Percentiles rank a stretch among this genome's conserved stretches.
Evolutionary conservation across 2,113 vertebrate genomes (phyloP).

Genomic region (Engraulis encrasicolus): DNA sequence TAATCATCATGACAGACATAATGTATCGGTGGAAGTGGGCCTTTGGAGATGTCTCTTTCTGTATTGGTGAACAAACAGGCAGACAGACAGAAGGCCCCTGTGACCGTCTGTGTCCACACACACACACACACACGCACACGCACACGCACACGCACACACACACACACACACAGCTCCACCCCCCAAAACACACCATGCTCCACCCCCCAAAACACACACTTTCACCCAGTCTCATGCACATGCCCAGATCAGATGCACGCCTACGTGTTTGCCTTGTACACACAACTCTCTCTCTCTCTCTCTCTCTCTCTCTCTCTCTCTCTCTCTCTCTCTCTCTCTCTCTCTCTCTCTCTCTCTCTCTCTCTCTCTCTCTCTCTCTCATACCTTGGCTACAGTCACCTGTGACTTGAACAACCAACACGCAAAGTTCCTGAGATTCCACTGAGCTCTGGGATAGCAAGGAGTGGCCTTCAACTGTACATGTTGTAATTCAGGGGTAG

Average conservation of each 20-base stretch:
- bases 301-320: background rate
- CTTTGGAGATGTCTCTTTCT: background rate
- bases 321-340: background rate
- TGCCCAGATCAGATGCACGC: too few species aligned
- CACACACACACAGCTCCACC: too few species aligned
- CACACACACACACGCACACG: background rate
- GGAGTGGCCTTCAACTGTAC: background rate
- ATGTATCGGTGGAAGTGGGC: background rate
- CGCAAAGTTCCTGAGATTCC: background rate
- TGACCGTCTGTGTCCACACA: background rate
- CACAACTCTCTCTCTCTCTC: background rate
- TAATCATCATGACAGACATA: background rate
- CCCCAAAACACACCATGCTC: too few species aligned
- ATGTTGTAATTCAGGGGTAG: background rate
- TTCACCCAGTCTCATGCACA: too few species aligned
- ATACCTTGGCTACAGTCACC: background rate
- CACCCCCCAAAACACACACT: too few species aligned
- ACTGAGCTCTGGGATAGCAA: background rate
- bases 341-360: background rate
- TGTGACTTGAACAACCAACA: background rate
- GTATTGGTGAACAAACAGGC: background rate
- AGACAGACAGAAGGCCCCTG: background rate
- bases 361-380: background rate
- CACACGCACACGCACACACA: background rate
- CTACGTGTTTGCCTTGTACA: too few species aligned